A percentile compares a stretch with the other conserved stretches of the same genome.
Conservation (phyloP, 2,113 vertebrate species). For the Bolborhynchus lineola region DNA sequence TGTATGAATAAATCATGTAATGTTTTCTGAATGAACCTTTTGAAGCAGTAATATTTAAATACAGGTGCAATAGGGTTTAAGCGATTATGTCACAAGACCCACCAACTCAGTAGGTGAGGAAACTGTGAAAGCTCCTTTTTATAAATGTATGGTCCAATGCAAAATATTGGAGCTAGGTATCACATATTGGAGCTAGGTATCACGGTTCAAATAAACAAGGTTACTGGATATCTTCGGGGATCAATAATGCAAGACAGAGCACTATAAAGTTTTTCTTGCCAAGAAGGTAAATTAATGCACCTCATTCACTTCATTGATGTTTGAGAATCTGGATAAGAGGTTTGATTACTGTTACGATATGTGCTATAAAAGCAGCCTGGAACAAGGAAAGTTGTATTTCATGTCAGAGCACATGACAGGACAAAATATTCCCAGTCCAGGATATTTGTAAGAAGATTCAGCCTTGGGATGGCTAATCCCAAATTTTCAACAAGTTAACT, state of each 20-base stretch:
- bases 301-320: background rate
- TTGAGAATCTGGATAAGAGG: background rate
- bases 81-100: background rate
- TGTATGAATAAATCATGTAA: conserved; percentile 29
- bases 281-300: background rate
- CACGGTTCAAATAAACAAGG: background rate
- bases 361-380: background rate
- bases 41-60: conserved; percentile 7
- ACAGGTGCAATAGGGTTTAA: background rate
- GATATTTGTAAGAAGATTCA: background rate
- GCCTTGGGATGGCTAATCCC: background rate
- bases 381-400: background rate
- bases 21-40: conserved; percentile 6
- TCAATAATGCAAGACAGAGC: background rate
- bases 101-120: background rate
- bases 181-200: background rate
- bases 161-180: background rate
- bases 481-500: background rate
- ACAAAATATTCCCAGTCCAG: background rate
- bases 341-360: background rate
- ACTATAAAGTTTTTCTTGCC: background rate
- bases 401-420: background rate
- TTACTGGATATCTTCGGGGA: background rate
- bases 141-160: background rate
- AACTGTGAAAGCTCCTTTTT: background rate